Base-by-base conservation (phyloP, 2,113 vertebrate species). In the Campylorhamphus procurvoides region DNA sequence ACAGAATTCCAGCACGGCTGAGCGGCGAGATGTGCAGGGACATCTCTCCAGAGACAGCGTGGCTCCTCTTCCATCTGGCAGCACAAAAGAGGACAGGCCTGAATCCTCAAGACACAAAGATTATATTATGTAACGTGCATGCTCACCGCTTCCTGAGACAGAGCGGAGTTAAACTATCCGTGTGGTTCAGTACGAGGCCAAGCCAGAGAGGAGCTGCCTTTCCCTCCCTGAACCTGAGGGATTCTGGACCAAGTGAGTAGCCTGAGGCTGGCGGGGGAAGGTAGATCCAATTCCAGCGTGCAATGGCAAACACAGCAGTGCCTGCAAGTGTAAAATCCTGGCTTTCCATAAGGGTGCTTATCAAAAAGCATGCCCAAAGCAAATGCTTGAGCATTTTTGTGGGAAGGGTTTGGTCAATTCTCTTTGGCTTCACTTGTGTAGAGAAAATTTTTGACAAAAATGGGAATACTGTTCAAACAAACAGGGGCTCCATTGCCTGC, bases 1-100 rank as follows among this genome's bases (percentile, higher is more conserved):
- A 73, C 44, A 3, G 84, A 81, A 96, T 93, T 97, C 90, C 85
- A 93, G 83, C 86, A 64, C 2, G 10, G 71, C 90, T 93, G 84
- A 94, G 71, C 33, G 4, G 93, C 0, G 29, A 87, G 87, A 92
- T 90, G 63, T 10, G 1, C 68, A 71, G 83, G 86, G 79, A 91
- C 77, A 60, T 88, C 89, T 93, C 93, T 95, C 94, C 40, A 74
- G 89, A 92, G 90, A 74, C 37, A 68, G 6, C 5, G 7, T 80
- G 84, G 87, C 91, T 95, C 77, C 83, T 94, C 83, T 95, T 93
- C 96, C 96, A 97, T 96, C 97, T 97, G 96, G 96, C 96, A 94
- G 95, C 85, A 91, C 76, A 87, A 90, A 96, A 92, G 80, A 97
- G 96, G 87, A 93, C 94, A 96, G 87, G 88, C 84, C 93, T 80